Base-by-base conservation (phyloP, 2,113 vertebrate genomes). In the Delphinapterus leucas region DNA sequence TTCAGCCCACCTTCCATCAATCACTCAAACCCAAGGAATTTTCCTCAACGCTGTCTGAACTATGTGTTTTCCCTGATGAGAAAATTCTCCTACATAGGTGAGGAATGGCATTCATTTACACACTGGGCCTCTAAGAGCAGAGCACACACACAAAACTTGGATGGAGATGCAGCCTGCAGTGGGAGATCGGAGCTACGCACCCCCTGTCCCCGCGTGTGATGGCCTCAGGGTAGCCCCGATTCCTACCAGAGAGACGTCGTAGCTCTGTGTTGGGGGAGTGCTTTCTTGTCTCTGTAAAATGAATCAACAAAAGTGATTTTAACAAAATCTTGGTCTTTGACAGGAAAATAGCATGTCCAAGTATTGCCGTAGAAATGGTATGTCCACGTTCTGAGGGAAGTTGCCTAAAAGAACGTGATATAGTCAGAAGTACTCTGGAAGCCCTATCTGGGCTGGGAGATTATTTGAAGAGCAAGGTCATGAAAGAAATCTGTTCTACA, bases 31-130 rank as follows among this genome's bases (percentile, higher is more conserved):
- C 61, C 31, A 1, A 90, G 86, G 96, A 96, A 97, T 96, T 49
- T 95, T 89, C 65, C 85, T 36, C 60, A 3, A 2, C 0, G 28
- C 79, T 3, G 36, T 90, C 91, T 47, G 65, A 86, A 55, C 85
- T 11, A 4, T 79, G 76, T 60, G 73, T n/a, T 70, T 44, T 53
- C 71, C 73, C 55, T 10, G 85, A 60, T 25, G 88, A 85, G 95
- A 26, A 93, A 70, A 96, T 95, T 97, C 92, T 96, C 79, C 95
- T 63, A 83, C 77, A 15, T 79, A 96, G 95, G 97, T 97, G 97
- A 98, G 97, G 94, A 98, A 97, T 97, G 97, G 38, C 41, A 8
- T 5, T 68, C 63, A 73, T 95, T 85, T 90, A 77, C 80, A 83
- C 96, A 88, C 93, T 17, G 2, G 2, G 91, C 38, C 95, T 92